A percentile compares a stretch with the other conserved stretches of the same genome.
phyloP scores from a whole-genome alignment of 2,888 invertebrate genomes.

The Amphipoea lucens region DNA sequence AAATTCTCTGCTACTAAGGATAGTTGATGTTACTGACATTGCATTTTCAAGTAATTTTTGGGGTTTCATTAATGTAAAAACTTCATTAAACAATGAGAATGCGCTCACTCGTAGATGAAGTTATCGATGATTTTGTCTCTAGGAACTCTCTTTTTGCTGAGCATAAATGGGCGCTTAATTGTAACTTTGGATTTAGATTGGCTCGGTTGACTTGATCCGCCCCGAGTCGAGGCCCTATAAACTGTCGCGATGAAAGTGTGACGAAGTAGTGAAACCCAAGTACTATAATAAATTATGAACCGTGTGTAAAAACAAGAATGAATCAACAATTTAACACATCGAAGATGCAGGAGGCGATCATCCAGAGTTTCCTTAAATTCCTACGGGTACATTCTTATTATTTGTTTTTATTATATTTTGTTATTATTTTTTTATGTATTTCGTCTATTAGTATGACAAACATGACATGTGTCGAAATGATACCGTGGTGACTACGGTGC shows the following conservation, averaged over 20 bases:
- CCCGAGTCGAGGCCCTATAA: conserved; percentile 49
- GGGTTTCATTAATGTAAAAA: not conserved
- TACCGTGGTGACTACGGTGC: not conserved
- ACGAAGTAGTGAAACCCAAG: conserved; percentile 78
- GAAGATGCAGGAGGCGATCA: conserved; percentile 76
- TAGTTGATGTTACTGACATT: not conserved
- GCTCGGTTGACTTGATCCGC: conserved; percentile 59
- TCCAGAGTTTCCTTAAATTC: conserved; percentile 76
- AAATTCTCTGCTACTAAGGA: not conserved
- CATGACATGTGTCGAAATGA: conserved; percentile 3
- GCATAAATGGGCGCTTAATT: conserved; percentile 61
- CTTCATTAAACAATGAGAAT: not conserved
- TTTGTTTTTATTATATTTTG: conserved; percentile 15
- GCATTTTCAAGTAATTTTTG: not conserved
- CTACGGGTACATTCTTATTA: conserved; percentile 75
- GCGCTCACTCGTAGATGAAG: not conserved
- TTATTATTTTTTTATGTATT: not conserved
- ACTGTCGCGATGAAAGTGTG: conserved; percentile 79
- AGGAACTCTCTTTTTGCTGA: conserved; percentile 9
- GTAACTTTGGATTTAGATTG: conserved; percentile 68
- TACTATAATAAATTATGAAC: conserved; percentile 63
- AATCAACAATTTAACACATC: conserved; percentile 67
- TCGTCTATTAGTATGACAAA: not conserved
- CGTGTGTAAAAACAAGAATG: conserved; percentile 68
- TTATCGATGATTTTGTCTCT: not conserved